Evolutionary conservation across 1,140 invertebrate species (phyloP), one percentile per base, ranked within the genome.

Genomic region (Drosophila fuyamai): DNA sequence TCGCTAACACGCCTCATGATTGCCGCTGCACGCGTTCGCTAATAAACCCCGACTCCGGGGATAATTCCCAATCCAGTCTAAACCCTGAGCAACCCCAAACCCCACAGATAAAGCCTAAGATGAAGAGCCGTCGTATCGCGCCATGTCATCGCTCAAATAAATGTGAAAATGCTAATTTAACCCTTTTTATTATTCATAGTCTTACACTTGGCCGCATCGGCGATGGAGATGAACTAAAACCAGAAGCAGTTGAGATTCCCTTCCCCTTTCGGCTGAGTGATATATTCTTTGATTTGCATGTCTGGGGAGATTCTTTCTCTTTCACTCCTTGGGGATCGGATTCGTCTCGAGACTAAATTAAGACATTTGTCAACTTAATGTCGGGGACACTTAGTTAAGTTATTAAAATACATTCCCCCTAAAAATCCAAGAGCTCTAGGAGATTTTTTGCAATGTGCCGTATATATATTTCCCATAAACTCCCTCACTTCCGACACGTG

Each of bases 141-240:
- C 47, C 74, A 80, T 89, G 84, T 80, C 89, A 90, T 84, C 89
- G 79, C 79, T 85, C 76, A 85, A 91, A 86, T 86, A 88, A 86
- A 91, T 84, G 84, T 81, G 84, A 91, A 91, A 90, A 91, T 91
- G 90, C 90, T 91, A 91, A 91, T 91, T 91, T 91, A 91, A 91
- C 90, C 90, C 90, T 91, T 91, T 81, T 91, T 91, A 91, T 86
- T 91, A 91, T 91, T 91, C 90, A 91, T 91, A 84, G 90, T 91
- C 84, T 91, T 84, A 74, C 84, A 89, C 63, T 88, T 83, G 76
- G 68, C 51, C 83, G 84, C 54, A 50, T 75, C 59, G 70, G 47
- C 61, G 50, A 54, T 41, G 53, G 35, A 47, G 65, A 71, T 56
- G 63, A 70, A 47, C 60, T 65, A 68, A 60, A 62, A 43, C 53